A percentile compares a stretch with the other conserved stretches of the same genome.
Conservation (phyloP, 2,113 vertebrate genomes). For the Lamprologus sp. region DNA sequence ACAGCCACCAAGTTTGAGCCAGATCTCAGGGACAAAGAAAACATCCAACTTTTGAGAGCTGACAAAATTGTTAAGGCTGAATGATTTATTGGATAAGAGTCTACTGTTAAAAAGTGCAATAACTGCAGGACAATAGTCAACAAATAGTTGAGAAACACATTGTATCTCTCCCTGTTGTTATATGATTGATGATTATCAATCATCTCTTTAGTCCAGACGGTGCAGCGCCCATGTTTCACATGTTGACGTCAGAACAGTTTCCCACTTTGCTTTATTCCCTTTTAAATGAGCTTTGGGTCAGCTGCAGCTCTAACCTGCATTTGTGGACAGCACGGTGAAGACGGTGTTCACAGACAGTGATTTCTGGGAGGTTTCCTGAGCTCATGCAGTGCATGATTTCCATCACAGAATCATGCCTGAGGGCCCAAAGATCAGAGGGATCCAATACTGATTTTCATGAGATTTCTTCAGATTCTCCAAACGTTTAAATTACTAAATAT, state of each 20-base stretch:
- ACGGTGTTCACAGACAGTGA: background rate
- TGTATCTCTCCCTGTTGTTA: accelerated
- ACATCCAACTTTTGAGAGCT: accelerated
- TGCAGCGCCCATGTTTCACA: background rate
- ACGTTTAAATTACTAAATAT: background rate
- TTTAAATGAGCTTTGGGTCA: background rate
- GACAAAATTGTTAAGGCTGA: background rate
- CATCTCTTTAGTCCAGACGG: background rate
- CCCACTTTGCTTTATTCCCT: accelerated
- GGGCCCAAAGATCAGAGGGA: background rate
- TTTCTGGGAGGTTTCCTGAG: background rate
- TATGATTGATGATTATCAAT: background rate
- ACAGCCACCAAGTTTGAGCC: background rate
- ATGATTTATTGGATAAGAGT: background rate
- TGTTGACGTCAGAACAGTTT: background rate
- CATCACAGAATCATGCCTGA: background rate
- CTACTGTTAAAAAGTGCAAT: background rate
- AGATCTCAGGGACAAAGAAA: background rate
- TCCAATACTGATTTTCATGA: background rate
- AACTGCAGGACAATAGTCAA: background rate
- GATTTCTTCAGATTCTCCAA: background rate
- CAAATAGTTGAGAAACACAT: background rate
- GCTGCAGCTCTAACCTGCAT: background rate
- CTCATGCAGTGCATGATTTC: background rate
- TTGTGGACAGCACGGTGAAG: accelerated